These are phyloP conservation scores for Synergus japonicus DNA, from an alignment of 2,888 invertebrate species.

Conservation along the genomic window DNA sequence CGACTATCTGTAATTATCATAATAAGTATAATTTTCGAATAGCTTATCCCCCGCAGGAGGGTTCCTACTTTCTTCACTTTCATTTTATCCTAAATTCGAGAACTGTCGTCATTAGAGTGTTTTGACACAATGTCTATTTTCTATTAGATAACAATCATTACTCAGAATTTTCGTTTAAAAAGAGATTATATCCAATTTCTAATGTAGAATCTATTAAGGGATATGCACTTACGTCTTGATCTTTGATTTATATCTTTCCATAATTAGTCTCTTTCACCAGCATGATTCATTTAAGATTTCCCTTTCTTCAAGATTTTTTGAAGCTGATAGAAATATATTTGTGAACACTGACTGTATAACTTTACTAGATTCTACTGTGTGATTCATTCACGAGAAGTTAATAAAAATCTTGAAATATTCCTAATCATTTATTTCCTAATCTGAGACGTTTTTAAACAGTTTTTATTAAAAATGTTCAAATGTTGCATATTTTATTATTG, in stretches of 20 bases:
- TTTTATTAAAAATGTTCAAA: no score
- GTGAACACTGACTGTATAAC: no score
- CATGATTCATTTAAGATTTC: not conserved
- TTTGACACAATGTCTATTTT: not conserved
- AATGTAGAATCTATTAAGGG: not conserved
- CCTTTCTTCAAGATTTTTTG: not conserved
- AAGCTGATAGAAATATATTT: not conserved
- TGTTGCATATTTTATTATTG: not conserved
- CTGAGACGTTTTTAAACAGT: no score
- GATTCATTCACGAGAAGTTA: no score
- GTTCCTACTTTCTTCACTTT: slow-evolving; percentile 3
- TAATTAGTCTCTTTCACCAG: not conserved
- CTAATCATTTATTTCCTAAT: no score
- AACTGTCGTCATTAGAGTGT: not conserved
- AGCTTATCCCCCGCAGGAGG: not conserved
- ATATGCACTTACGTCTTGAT: not conserved
- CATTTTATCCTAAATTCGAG: not conserved
- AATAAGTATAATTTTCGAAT: not conserved
- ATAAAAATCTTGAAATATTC: no score
- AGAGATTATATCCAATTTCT: not conserved
- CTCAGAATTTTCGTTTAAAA: not conserved
- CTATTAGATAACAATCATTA: not conserved
- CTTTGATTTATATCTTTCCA: not conserved
- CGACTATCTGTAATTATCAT: not conserved
- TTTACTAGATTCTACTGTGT: no score